Percentiles rank a stretch among this genome's conserved stretches.
These are phyloP conservation scores for Notocelia uddmanniana DNA, from an alignment of 2,888 invertebrate species.

Conservation along the genomic window DNA sequence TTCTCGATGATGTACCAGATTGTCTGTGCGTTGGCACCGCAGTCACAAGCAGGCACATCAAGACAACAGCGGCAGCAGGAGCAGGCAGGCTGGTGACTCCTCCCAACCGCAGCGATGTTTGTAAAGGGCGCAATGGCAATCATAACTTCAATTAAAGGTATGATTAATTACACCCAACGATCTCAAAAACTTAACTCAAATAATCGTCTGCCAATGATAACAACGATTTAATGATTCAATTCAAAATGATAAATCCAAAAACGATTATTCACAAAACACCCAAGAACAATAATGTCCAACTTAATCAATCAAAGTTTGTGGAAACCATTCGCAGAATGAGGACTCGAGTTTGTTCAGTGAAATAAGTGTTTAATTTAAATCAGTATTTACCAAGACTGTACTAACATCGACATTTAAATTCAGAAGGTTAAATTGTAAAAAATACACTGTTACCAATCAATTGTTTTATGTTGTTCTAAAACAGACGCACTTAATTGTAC, in stretches of 20 bases:
- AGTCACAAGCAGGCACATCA: no score
- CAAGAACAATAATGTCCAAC: constrained; percentile 59
- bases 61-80: no score
- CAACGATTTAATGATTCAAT: constrained; percentile 17
- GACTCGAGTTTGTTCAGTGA: constrained; percentile 53
- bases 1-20: no score
- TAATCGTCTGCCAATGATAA: constrained; percentile 23
- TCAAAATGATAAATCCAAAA: constrained; percentile 38
- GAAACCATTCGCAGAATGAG: constrained; percentile 34
- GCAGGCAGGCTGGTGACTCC: no score
- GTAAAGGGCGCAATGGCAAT: no score
- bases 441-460: no score
- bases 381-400: constrained; percentile 38
- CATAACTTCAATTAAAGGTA: no score
- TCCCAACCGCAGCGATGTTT: no score
- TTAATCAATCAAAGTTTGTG: constrained; percentile 70
- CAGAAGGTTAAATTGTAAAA: neutral
- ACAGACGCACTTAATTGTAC: no score
- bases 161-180: neutral
- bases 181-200: constrained; percentile 10
- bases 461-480: no score
- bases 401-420: constrained; percentile 16
- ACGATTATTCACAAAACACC: constrained; percentile 42
- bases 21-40: no score
- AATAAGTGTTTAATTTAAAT: constrained; percentile 60